phyloP scores from a whole-genome alignment of 2,797 vertebrate species.

The Zenarchopterus dispar region DNA sequence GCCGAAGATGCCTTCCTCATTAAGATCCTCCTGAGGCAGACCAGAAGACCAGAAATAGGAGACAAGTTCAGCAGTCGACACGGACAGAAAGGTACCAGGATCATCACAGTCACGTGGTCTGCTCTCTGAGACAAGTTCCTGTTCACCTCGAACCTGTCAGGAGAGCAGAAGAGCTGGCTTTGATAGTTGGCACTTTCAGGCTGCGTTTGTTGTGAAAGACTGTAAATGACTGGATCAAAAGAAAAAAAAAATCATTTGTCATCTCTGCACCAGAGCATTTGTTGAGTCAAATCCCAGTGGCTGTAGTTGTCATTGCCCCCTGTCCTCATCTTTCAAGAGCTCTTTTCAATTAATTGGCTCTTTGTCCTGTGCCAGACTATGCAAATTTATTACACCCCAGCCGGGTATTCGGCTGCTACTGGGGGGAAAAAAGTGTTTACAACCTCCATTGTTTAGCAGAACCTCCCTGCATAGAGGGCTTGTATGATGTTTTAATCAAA shows the following conservation, averaged over 20 bases:
- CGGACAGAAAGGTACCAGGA: slow-evolving; percentile 92
- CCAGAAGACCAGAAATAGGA: slow-evolving; percentile 95
- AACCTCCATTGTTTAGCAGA: slow-evolving; percentile 92
- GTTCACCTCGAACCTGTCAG: not conserved
- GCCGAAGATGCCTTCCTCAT: slow-evolving; percentile 98
- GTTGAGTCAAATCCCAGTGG: slow-evolving; percentile 90
- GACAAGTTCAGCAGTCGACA: slow-evolving; percentile 99
- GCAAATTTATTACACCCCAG: slow-evolving; percentile 97
- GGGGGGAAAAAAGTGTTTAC: slow-evolving; percentile 91
- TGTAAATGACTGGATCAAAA: slow-evolving; percentile 23
- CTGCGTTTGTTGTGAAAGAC: slow-evolving; percentile 13
- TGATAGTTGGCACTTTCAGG: not conserved
- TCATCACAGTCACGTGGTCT: not conserved
- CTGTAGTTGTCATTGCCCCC: slow-evolving; percentile 89
- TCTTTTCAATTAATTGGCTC: slow-evolving; percentile 98
- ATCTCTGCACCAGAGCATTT: slow-evolving; percentile 69
- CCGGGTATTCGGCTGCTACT: slow-evolving; percentile 89
- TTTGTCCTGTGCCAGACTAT: slow-evolving; percentile 97
- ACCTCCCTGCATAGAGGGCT: slow-evolving; percentile 86
- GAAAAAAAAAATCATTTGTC: slow-evolving; percentile 17
- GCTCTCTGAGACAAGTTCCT: too few species aligned
- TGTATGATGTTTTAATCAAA: slow-evolving; percentile 98
- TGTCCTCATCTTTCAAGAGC: slow-evolving; percentile 86
- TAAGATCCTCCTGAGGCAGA: slow-evolving; percentile 97
- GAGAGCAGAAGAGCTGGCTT: not conserved